Evolutionary conservation across 1,140 invertebrate genomes (phyloP), one percentile per base, ranked within the genome.

Genomic region (Ridgeia piscesae): DNA sequence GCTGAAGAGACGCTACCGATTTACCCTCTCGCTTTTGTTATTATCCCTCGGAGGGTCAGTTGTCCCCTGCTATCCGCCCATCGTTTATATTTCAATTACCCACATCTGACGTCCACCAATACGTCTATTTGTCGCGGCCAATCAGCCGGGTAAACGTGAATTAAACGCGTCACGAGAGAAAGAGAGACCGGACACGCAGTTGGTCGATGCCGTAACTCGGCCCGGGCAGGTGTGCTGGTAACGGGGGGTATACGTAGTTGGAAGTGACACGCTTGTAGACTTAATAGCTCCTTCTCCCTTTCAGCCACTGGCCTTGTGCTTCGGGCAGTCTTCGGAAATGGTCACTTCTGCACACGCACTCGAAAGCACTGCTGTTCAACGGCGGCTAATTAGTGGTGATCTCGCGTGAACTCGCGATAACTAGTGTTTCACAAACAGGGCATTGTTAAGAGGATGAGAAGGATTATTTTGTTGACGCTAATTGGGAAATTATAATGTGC

Each of bases 1-100:
- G 58, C 58, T 77, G 58, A 77, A 77, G 58, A 0, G 58, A 77
- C 27, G 58, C 58, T 77, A 77, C 58, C 58, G 58, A 31, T 77
- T 77, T 77, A 31, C 58, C 58, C 58, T 17, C 58, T 27, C 58
- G 8, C 58, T 77, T 77, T 77, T 77, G 58, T 77, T 31, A 77
- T 77, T 77, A 77, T 9, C 58, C 58, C 58, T 77, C 11, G 58
- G 58, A 77, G 58, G 58, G 58, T 77, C 58, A 77, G 58, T 77
- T 77, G 58, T 21, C 58, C 58, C 58, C 58, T 21, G 58, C 58
- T 31, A 77, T 21, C 58, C 58, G 58, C 58, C 58, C 58, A 77
- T 77, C 58, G 58, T 77, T 77, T 77, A 77, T 77, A 77, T 77
- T 77, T 77, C 58, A 77, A 77, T 77, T 77, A 77, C 17, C 58